A percentile compares a stretch with the other conserved stretches of the same genome.
Conservation (phyloP, 1,140 invertebrate species). For the Neotoxoptera formosana region DNA sequence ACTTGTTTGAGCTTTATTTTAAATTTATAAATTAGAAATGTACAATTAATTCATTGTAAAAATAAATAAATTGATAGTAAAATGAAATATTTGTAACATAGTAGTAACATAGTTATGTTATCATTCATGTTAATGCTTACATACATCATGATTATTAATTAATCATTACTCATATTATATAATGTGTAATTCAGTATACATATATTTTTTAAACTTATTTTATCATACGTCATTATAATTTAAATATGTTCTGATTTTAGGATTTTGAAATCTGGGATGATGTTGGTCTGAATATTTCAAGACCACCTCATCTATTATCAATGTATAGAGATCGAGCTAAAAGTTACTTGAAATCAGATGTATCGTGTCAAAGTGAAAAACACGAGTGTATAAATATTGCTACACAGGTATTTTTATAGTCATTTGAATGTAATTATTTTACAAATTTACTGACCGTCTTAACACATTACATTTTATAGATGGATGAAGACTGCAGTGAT, state of each 20-base stretch:
- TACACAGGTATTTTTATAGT: slow-evolving; percentile 16
- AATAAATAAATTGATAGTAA: neutral
- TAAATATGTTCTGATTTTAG: slow-evolving; percentile 63
- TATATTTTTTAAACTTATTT: neutral
- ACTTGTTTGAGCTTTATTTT: neutral
- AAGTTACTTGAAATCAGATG: slow-evolving; percentile 45
- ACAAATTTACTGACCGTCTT: neutral
- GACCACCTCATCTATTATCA: slow-evolving; percentile 78
- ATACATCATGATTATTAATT: no score
- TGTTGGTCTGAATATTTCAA: slow-evolving; percentile 85
- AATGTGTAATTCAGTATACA: neutral
- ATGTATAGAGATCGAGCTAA: slow-evolving; percentile 74
- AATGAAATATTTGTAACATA: no score
- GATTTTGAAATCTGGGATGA: slow-evolving; percentile 96
- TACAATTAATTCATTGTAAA: neutral
- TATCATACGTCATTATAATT: slow-evolving; percentile 42
- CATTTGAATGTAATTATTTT: neutral
- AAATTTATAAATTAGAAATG: neutral
- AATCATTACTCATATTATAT: neutral
- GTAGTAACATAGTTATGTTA: no score
- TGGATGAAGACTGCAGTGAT: neutral
- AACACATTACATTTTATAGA: neutral
- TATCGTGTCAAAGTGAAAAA: slow-evolving; percentile 61
- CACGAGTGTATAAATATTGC: neutral
- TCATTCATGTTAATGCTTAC: no score